Conservation (phyloP, 2,888 invertebrate species). For the Lomographa bimaculata region DNA sequence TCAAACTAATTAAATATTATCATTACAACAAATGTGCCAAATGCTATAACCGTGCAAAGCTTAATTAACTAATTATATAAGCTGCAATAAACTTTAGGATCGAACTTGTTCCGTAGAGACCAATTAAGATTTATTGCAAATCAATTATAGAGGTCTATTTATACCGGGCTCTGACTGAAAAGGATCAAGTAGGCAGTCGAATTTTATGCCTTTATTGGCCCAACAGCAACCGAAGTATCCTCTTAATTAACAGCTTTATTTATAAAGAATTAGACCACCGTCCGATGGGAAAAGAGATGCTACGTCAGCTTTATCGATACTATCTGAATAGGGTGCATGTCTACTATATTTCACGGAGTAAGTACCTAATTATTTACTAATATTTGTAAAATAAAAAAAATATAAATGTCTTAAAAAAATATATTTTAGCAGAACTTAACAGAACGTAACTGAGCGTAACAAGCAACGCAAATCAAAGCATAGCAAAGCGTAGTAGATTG, state of each 20-base stretch:
- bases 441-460: too few species aligned
- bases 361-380: too few species aligned
- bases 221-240: constrained; percentile 68
- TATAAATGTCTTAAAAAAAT: too few species aligned
- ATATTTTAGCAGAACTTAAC: too few species aligned
- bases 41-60: constrained; percentile 14
- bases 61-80: constrained; percentile 29
- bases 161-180: constrained; percentile 44
- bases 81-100: constrained; percentile 30
- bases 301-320: background rate
- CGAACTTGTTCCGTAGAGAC: constrained; percentile 38
- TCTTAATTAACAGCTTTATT: constrained; percentile 78
- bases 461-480: too few species aligned
- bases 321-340: too few species aligned
- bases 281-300: constrained; percentile 36
- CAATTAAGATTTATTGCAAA: constrained; percentile 52
- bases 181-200: constrained; percentile 72
- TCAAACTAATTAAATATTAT: constrained; percentile 10
- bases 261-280: constrained; percentile 77
- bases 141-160: constrained; percentile 54
- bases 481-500: too few species aligned
- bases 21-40: constrained; percentile 21
- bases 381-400: too few species aligned
- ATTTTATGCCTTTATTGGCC: constrained; percentile 68
- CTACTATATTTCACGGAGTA: too few species aligned